Base-by-base conservation (phyloP, 2,888 invertebrate genomes). In the Dryomyza anilis region DNA sequence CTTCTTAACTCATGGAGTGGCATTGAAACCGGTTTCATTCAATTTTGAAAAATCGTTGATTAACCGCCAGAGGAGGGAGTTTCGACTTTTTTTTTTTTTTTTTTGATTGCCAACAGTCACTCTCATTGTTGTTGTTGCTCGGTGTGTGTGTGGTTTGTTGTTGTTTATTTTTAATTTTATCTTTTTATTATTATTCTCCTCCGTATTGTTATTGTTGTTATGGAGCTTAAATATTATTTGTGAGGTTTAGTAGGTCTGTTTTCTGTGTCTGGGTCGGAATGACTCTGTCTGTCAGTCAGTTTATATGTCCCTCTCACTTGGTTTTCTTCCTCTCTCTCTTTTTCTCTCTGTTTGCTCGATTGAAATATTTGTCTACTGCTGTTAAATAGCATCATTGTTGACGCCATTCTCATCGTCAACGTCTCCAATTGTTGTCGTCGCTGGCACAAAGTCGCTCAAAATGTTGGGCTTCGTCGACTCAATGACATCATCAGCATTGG, bases 21-120 rank as follows among this genome's bases (percentile, higher is more conserved):
- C 50, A 50, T 23, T 25, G 50, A 50, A 50, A 50, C 50, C 25
- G 50, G 50, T 50, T 50, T 50, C 50, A 50, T 50, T 25, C 50
- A 50, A 50, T 50, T 50, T 50, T n/a, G 25, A 21, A 25, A 50
- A 25, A 19, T n/a, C 7, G 3, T 3, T n/a, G 50, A 25, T 25
- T n/a, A 50, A 25, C 50, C 14, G 8, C 2, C n/a, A n/a, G n/a
- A n/a, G n/a, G n/a, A n/a, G n/a, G n/a, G n/a, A 7, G 23, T 25
- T 50, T 50, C 50, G 10, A 25, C 25, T 50, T 50, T n/a, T 10
- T 25, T 23, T 14, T 50, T 50, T n/a, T 21, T 21, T 23, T 21
- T 25, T 10, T 50, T 25, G 50, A 25, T 25, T 23, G n/a, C 7
- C 25, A 10, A 23, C 7, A 14, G 12, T 25, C 25, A n/a, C n/a